Base-by-base conservation (phyloP, 2,888 invertebrate genomes). In the Electrophaes corylata region DNA sequence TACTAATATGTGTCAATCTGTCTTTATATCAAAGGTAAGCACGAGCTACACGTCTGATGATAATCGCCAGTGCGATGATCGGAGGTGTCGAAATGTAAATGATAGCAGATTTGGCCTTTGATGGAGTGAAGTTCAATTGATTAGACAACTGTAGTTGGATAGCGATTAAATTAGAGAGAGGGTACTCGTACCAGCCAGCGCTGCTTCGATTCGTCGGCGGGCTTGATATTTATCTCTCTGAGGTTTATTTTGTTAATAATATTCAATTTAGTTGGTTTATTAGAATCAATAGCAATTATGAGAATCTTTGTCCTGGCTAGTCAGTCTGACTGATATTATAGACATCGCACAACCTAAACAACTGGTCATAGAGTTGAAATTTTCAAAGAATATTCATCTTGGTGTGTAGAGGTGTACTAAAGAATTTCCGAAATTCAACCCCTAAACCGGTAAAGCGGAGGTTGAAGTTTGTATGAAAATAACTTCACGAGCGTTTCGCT, bases 31-130 rank as follows among this genome's bases (percentile, higher is more conserved):
- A 50, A 50, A 59, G 29, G 23, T 37, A 43, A 65, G 67, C 67
- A 65, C 64, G 64, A 65, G 65, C 47, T 56, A 18, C 49, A 51
- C 57, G 54, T 65, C 58, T 45, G 41, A 52, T 53, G 62, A 65
- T 60, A 67, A 62, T 60, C 60, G 37, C 57, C 56, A 43, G 12
- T 44, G 57, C 58, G 65, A 65, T 63, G 54, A 65, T 67, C 51
- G 47, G 62, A 67, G 64, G 67, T 62, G 67, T 67, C 64, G 67
- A 67, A 65, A 65, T 62, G 67, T 60, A 67, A 65, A 58, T 55
- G 64, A 65, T 63, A 63, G 59, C 51, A 65, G 60, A 58, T 57
- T 59, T 46, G 46, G 31, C 14, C 37, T 59, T 62, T 65, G 67
- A 65, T 65, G 60, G 64, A 67, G 65, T 59, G 65, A 59, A 37